Percentiles rank a stretch among this genome's conserved stretches.
Evolutionary conservation across 1,140 invertebrate genomes (phyloP).

Genomic region (Globodera rostochiensis): DNA sequence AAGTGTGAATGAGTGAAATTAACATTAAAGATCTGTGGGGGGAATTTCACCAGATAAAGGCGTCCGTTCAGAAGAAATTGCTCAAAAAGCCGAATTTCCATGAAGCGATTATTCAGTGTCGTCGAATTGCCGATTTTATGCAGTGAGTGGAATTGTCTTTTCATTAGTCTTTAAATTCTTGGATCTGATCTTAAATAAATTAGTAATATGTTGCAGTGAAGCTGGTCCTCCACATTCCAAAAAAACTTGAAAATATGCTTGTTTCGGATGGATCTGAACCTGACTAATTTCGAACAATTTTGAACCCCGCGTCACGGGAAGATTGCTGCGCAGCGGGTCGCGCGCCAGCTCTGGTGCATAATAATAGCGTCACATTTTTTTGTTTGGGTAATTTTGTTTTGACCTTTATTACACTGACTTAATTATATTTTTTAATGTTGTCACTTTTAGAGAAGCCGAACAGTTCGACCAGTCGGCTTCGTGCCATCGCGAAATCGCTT

Average conservation of each 20-base stretch:
- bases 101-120: conserved; percentile 33
- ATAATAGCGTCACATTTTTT: too few species aligned
- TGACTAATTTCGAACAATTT: too few species aligned
- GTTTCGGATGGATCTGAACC: too few species aligned
- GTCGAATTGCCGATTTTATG: conserved; percentile 31
- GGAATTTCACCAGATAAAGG: conserved; percentile 41
- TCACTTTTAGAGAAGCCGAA: conserved; percentile 3
- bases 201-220: too few species aligned
- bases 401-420: too few species aligned
- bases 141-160: conserved; percentile 30
- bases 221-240: too few species aligned
- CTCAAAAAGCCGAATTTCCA: conserved; percentile 51
- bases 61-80: conserved; percentile 43
- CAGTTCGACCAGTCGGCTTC: conserved; percentile 17
- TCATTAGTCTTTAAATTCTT: neutral
- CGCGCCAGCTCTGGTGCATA: too few species aligned
- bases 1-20: conserved; percentile 32
- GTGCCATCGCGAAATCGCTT: conserved; percentile 29
- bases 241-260: too few species aligned
- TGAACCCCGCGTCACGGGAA: too few species aligned
- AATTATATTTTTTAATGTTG: conserved; percentile 8
- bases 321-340: too few species aligned
- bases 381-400: too few species aligned
- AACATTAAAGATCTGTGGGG: conserved; percentile 38
- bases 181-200: too few species aligned